phyloP scores from a whole-genome alignment of 2,888 invertebrate genomes.

The Nephrotoma flavescens region DNA sequence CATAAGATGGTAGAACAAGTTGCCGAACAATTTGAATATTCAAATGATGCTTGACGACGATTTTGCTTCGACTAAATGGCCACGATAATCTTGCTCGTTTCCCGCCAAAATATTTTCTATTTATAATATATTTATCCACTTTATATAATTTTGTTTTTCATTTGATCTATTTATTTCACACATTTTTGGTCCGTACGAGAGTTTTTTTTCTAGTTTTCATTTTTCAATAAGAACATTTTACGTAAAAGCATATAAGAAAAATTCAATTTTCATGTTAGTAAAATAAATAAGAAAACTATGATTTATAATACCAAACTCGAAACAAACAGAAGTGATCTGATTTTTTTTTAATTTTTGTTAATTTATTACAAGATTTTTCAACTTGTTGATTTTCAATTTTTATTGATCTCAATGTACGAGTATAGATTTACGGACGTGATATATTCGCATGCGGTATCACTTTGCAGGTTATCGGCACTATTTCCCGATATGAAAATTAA shows the following conservation, averaged over 20 bases:
- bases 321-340: background rate
- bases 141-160: background rate
- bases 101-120: background rate
- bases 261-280: background rate
- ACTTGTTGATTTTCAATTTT: background rate
- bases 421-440: background rate
- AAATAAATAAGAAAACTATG: background rate
- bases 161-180: background rate
- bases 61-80: background rate
- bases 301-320: background rate
- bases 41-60: too few relatives aligned
- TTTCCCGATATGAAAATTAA: background rate
- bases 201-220: background rate
- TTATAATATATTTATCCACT: background rate
- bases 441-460: background rate
- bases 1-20: too few relatives aligned
- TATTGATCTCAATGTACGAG: background rate
- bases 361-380: background rate
- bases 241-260: background rate
- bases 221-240: background rate
- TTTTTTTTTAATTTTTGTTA: background rate
- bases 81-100: background rate
- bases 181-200: background rate
- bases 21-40: too few relatives aligned
- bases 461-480: background rate